Percentiles rank a stretch among this genome's conserved stretches.
Conservation (phyloP, 2,113 vertebrate species). For the Saccopteryx bilineata region DNA sequence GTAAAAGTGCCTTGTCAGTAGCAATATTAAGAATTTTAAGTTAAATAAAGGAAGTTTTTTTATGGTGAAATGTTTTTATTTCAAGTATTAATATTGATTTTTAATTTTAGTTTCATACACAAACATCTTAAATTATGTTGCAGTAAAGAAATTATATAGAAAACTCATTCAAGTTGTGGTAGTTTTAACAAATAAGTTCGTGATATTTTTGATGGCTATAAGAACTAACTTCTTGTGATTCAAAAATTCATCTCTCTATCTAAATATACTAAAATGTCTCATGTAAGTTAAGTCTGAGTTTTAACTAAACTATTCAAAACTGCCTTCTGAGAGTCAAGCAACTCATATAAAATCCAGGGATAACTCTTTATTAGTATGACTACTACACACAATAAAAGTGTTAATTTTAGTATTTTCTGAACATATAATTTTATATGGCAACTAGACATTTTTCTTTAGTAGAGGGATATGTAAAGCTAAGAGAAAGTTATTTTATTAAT, state of each 20-base stretch:
- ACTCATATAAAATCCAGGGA: neutral
- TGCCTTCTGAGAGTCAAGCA: constrained; percentile 48
- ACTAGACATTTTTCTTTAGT: neutral
- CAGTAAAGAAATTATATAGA: neutral
- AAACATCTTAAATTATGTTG: neutral
- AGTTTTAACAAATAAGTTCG: neutral
- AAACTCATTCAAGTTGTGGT: neutral
- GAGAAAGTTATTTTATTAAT: neutral
- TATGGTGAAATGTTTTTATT: neutral
- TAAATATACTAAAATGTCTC: neutral
- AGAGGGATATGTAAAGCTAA: neutral
- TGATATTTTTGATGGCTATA: neutral
- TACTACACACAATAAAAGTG: neutral
- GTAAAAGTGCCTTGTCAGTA: neutral
- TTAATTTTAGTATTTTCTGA: constrained; percentile 38
- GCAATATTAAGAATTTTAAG: neutral
- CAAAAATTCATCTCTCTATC: neutral
- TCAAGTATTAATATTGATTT: neutral
- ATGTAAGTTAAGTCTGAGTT: neutral
- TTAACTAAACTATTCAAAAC: constrained; percentile 62
- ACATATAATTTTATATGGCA: constrained; percentile 14
- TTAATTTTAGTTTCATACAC: neutral
- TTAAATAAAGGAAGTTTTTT: neutral
- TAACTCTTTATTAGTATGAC: constrained; percentile 5
- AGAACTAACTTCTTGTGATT: neutral